phyloP scores from a whole-genome alignment of 2,797 vertebrate genomes.

The Myotis daubentonii region DNA sequence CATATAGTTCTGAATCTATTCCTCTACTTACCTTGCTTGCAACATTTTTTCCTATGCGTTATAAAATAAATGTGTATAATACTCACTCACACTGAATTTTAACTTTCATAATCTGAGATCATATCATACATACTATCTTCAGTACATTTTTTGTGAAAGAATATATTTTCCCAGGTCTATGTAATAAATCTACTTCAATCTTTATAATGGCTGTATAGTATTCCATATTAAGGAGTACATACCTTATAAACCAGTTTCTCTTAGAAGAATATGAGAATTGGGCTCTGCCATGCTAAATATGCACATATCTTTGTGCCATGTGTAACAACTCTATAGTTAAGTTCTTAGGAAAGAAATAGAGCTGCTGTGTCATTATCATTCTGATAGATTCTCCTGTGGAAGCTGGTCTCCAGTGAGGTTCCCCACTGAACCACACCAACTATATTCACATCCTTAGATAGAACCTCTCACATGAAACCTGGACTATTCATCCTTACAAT shows the following conservation, averaged over 20 bases:
- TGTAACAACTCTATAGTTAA: not conserved
- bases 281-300: not conserved
- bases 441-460: not conserved
- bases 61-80: not conserved
- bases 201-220: not conserved
- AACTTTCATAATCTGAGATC: conserved; percentile 6
- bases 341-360: not conserved
- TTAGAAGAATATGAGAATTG: not conserved
- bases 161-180: not conserved
- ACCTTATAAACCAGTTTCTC: not conserved
- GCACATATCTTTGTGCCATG: not conserved
- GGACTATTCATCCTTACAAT: not conserved
- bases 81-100: not conserved
- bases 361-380: not conserved
- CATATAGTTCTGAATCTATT: not conserved
- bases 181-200: not conserved
- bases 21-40: not conserved
- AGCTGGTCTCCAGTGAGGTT: not conserved
- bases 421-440: not conserved
- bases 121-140: not conserved
- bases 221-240: not conserved
- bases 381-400: not conserved
- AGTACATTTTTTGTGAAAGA: not conserved
- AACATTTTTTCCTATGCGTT: not conserved
- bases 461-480: not conserved